Evolutionary conservation across 2,888 invertebrate species (phyloP), one percentile per base, ranked within the genome.

Genomic region (Stenolophus ochropezus): DNA sequence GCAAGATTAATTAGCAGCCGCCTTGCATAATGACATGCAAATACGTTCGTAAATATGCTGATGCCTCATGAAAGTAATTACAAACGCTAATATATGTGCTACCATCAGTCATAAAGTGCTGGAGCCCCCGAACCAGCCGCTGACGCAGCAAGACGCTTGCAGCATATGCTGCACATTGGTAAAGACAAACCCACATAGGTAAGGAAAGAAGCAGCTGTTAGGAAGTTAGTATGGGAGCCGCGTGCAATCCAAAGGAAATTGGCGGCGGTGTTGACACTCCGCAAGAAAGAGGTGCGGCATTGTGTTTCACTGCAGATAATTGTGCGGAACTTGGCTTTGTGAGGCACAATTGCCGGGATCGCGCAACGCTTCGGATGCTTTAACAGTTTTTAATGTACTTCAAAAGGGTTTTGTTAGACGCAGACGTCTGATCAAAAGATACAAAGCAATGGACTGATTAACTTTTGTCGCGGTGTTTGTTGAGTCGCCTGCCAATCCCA

Each of bases 31-130:
- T 80, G 80, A 73, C 71, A 80, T 80, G 80, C 80, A 80, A 80
- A 80, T 80, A 80, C 80, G 73, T 73, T 80, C 80, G 80, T 80
- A 80, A 80, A 80, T 80, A 80, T 80, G 80, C 80, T 80, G 80
- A 80, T 80, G 73, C 80, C 58, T 73, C 71, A 80, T 80, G 73
- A 80, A 80, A 80, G 73, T 80, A 80, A 80, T 80, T 80, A 80
- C 73, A 73, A 71, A 58, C 80, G 80, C 73, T 80, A 80, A 80
- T 80, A 80, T 80, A 80, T 80, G 80, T 80, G 42, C 51, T 73
- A 20, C 73, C 73, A 80, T 80, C 80, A 80, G 56, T 80, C 73
- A 80, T 80, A 80, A 79, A 61, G 16, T 47, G 33, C 16, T 16
- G 23, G 53, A 20, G 16, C 14, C n/a, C 33, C 16, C 8, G 65